Percentiles rank a stretch among this genome's conserved stretches.
phyloP scores from a whole-genome alignment of 2,113 vertebrate genomes.

The Cryptomyrus ogoouensis region DNA sequence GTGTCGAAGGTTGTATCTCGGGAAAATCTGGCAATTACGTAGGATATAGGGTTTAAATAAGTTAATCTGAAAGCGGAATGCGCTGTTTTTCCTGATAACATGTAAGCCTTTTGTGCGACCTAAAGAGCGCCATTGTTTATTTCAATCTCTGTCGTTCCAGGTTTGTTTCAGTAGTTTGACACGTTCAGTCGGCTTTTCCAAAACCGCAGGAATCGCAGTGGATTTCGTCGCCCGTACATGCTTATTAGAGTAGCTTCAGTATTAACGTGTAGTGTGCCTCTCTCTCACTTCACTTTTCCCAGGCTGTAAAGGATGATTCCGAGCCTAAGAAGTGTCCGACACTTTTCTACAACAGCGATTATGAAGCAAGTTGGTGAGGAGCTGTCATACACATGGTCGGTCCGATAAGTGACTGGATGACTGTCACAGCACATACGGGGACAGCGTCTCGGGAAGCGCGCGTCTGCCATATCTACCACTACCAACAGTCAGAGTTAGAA shows the following conservation, averaged over 20 bases:
- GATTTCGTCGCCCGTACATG: background rate
- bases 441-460: too few relatives aligned
- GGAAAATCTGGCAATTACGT: background rate
- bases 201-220: background rate
- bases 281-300: background rate
- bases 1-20: background rate
- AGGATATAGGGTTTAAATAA: background rate
- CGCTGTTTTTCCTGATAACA: background rate
- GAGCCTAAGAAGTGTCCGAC: slow-evolving; percentile 45
- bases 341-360: slow-evolving; percentile 30
- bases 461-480: background rate
- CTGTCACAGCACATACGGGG: background rate
- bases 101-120: background rate
- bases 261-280: background rate
- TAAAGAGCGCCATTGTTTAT: background rate
- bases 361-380: slow-evolving; percentile 51
- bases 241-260: background rate
- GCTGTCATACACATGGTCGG: background rate
- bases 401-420: background rate
- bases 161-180: background rate
- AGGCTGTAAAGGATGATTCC: slow-evolving; percentile 42
- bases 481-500: background rate
- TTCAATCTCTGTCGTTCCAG: background rate
- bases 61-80: background rate
- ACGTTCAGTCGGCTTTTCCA: background rate